Percentiles rank a stretch among this genome's conserved stretches.
Evolutionary conservation across 2,113 vertebrate species (phyloP).

Genomic region (Tragelaphus imberbis): DNA sequence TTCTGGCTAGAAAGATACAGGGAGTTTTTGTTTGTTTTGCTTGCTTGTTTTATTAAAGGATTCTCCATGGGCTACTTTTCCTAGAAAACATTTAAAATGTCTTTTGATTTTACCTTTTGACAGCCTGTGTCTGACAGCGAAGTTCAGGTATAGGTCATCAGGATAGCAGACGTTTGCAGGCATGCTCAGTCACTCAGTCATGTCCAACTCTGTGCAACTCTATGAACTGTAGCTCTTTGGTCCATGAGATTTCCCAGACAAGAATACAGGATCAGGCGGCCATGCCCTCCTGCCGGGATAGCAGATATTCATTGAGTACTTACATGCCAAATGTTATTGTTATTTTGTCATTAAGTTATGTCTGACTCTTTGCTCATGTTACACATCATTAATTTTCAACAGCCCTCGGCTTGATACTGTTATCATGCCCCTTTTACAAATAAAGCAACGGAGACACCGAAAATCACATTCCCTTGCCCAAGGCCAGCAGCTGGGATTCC

Average conservation of each 20-base stretch:
- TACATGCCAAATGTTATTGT: neutral
- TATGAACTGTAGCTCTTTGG: neutral
- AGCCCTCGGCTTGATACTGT: neutral
- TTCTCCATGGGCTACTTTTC: neutral
- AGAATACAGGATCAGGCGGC: neutral
- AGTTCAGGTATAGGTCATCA: neutral
- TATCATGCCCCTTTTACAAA: neutral
- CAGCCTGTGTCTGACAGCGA: neutral
- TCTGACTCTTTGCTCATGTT: neutral
- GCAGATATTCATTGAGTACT: neutral
- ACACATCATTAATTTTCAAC: neutral
- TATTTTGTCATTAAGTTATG: neutral
- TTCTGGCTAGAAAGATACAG: neutral
- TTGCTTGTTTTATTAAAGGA: neutral
- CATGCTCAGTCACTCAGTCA: neutral
- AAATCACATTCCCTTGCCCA: neutral
- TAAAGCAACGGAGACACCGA: neutral
- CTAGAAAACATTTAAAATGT: neutral
- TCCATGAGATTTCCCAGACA: neutral
- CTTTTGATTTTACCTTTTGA: neutral
- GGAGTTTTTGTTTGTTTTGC: neutral
- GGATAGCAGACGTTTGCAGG: fast-evolving
- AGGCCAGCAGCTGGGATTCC: neutral
- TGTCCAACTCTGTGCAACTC: neutral
- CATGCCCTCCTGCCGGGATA: neutral